phyloP scores from a whole-genome alignment of 2,888 invertebrate genomes.

The Gibbula magus region DNA sequence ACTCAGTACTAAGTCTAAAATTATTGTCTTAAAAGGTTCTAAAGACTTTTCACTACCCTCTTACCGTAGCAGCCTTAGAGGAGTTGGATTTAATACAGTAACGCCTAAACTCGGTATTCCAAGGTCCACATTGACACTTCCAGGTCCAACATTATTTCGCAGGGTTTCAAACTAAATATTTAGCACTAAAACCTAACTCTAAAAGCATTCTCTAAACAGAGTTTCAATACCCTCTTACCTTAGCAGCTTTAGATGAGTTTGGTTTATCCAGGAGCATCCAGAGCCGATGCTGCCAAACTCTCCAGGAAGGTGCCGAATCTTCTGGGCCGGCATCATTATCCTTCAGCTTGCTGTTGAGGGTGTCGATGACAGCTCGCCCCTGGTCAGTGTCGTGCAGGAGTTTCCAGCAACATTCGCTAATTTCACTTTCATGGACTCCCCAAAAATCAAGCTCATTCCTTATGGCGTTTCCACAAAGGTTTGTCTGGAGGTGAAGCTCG shows the following conservation, averaged over 20 bases:
- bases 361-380: constrained; percentile 1
- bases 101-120: too few relatives aligned
- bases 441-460: constrained; percentile 48
- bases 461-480: constrained; percentile 49
- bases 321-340: background rate
- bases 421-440: constrained; percentile 42
- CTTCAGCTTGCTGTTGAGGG: constrained; percentile 8
- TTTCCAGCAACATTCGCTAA: constrained; percentile 50
- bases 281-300: background rate
- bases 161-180: too few relatives aligned
- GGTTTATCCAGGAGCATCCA: constrained; percentile 28
- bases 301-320: background rate
- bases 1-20: too few relatives aligned
- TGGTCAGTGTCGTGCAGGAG: constrained; percentile 12
- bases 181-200: too few relatives aligned
- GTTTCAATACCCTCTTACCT: constrained; percentile 9
- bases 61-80: too few relatives aligned
- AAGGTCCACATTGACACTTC: too few relatives aligned
- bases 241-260: constrained; percentile 27
- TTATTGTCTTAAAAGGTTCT: too few relatives aligned
- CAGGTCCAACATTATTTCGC: too few relatives aligned
- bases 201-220: too few relatives aligned
- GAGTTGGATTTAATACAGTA: too few relatives aligned
- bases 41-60: too few relatives aligned
- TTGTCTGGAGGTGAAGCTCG: constrained; percentile 49